Base-by-base conservation (phyloP, 2,888 invertebrate genomes). In the Polydesmus complanatus region DNA sequence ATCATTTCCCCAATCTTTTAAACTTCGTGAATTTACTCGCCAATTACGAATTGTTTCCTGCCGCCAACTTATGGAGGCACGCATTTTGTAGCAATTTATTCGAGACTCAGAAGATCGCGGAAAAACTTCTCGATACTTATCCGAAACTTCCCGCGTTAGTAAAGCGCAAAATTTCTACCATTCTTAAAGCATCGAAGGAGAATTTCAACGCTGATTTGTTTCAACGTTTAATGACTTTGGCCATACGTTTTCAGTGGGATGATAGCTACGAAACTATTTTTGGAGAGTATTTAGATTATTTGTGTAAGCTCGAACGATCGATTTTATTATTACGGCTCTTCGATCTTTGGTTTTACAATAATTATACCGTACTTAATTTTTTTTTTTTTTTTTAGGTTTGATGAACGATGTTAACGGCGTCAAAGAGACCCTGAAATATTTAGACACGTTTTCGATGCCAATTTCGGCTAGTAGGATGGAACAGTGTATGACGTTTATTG, bases 61-160 rank as follows among this genome's bases (percentile, higher is more conserved):
- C 58, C 0, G 49, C 58, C 26, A 58, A 58, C 19, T 27, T 58
- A 2, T 58, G 58, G 58, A 58, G 50, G 21, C n/a, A 14, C 25
- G 26, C 58, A 0, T 58, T 56, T 48, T 56, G 56, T 27, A 47
- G 47, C 19, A 48, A 48, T 1, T 56, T 48, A 1, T 56, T 19
- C 22, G n/a, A 48, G 48, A 48, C 48, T 18, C 37, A 48, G 19
- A 21, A 23, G 18, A 14, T 56, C 8, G 47, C 58, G 1, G 26
- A 23, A 11, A 27, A 51, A 1, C 26, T 58, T 14, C 21, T 58
- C 8, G 14, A 8, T 1, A 58, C 23, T 11, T 2, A 8, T 2
- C 18, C 22, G 1, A 8, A 23, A n/a, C 2, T 58, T 3, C 11
- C 25, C n/a, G 19, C 50, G 18, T 26, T 49, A 2, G 27, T 58